Evolutionary conservation across 2,797 vertebrate genomes (phyloP).

Genomic region (Psittacula derbiana): DNA sequence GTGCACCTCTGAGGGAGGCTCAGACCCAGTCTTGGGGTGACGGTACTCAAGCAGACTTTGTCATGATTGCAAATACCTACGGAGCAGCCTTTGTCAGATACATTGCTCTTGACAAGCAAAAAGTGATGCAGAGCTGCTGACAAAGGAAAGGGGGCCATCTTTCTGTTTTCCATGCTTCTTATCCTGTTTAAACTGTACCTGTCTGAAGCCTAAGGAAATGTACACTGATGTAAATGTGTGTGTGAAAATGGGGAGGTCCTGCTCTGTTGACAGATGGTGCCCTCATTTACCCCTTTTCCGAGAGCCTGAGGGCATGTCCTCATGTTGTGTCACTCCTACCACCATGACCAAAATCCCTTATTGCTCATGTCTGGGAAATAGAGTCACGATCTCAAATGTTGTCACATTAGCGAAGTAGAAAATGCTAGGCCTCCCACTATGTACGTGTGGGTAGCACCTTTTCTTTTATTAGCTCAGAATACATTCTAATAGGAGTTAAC

Average conservation of each 20-base stretch:
- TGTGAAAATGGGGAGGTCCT: rapidly evolving
- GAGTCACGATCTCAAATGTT: conserved; percentile 48
- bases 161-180: neutral
- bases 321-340: neutral
- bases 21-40: neutral
- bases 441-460: conserved; percentile 44
- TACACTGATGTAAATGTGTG: neutral
- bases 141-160: neutral
- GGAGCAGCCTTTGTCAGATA: neutral
- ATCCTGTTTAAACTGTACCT: neutral
- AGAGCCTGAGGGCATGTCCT: neutral
- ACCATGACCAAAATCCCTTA: neutral
- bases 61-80: neutral
- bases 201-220: neutral
- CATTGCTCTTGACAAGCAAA: neutral
- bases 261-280: neutral
- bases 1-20: neutral
- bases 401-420: neutral
- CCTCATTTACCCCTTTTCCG: neutral
- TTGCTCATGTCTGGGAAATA: conserved; percentile 40
- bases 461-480: conserved; percentile 41
- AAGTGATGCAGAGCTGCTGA: neutral
- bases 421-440: conserved; percentile 54
- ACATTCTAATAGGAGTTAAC: conserved; percentile 41
- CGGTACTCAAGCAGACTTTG: neutral